Base-by-base conservation (phyloP, 2,113 vertebrate species). In the Octodon degus region DNA sequence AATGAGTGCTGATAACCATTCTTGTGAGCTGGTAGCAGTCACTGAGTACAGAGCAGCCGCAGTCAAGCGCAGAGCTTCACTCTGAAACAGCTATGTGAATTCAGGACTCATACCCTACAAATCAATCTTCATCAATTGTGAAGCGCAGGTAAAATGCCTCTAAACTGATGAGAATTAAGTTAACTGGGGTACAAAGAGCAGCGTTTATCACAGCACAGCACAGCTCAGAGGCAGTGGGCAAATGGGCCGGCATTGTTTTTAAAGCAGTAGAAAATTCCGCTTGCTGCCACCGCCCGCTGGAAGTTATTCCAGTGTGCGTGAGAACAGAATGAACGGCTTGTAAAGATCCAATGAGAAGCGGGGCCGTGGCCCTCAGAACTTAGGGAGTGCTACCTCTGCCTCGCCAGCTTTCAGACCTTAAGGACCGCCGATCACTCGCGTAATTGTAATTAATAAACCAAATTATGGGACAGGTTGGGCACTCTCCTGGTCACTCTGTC, bases 361-460 rank as follows among this genome's bases (percentile, higher is more conserved):
- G 65, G 82, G 47, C 55, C 63, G 76, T 79, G 72, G 47, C 90
- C 27, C 58, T 53, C 63, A 83, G 77, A 85, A 70, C n/a, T 91
- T 85, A 89, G 5, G 68, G 77, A 86, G 79, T 53, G 47, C 22
- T 50, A 77, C 17, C n/a, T 55, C 16, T 19, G 79, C 65, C 40
- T 91, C 72, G 12, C 90, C 83, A 65, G 20, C 24, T 80, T 37
- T 43, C 12, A 1, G 34, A 47, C 94, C 81, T 76, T 94, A 94
- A 81, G 93, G 53, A 97, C 86, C 43, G 2, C n/a, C 27, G 82
- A n/a, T 58, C 95, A 95, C 89, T 91, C 88, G 91, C 32, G 32
- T 5, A 58, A 94, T 91, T 4, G 1, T 94, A 98, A 98, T 97
- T 97, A 97, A 98, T 97, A 96, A 98, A 97, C 53, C 97, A 98